Percentiles rank a stretch among this genome's conserved stretches.
These are phyloP conservation scores for Rhinolophus sinicus DNA, from an alignment of 2,113 vertebrate species.

Conservation along the genomic window DNA sequence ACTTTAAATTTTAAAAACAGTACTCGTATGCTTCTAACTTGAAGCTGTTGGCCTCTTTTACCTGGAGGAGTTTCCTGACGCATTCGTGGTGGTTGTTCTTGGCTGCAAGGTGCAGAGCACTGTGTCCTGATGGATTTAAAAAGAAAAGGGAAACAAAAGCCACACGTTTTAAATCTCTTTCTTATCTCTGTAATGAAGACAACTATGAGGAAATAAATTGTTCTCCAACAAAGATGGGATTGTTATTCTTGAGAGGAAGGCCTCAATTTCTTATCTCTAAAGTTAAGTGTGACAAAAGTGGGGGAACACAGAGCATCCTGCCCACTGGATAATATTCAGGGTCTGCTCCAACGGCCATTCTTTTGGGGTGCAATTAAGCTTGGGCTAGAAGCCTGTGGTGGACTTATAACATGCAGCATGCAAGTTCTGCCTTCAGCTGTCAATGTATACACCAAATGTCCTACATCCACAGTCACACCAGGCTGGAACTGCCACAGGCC, in stretches of 20 bases:
- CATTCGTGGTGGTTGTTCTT: slow-evolving; percentile 94
- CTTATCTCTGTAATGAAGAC: slow-evolving; percentile 46
- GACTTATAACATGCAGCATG: background rate
- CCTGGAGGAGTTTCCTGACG: slow-evolving; percentile 94
- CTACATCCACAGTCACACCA: background rate
- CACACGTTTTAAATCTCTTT: slow-evolving; percentile 25
- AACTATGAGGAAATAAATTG: slow-evolving; percentile 57
- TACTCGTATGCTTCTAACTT: background rate
- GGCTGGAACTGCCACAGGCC: accelerated
- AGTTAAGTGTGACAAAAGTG: background rate
- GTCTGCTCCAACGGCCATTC: accelerated
- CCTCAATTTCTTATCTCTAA: background rate
- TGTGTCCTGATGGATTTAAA: slow-evolving; percentile 88
- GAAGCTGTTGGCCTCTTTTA: slow-evolving; percentile 77
- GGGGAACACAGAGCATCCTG: background rate
- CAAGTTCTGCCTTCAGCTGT: background rate
- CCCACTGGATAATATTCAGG: background rate
- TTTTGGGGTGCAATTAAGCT: background rate
- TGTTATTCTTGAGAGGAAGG: background rate
- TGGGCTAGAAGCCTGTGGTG: background rate
- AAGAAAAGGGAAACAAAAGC: background rate
- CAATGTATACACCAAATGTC: background rate
- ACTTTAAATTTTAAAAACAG: background rate
- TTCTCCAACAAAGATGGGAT: slow-evolving; percentile 16
- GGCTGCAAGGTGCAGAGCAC: slow-evolving; percentile 94